These are phyloP conservation scores for Drosophila mimetica DNA, from an alignment of 2,888 invertebrate species.

Conservation along the genomic window DNA sequence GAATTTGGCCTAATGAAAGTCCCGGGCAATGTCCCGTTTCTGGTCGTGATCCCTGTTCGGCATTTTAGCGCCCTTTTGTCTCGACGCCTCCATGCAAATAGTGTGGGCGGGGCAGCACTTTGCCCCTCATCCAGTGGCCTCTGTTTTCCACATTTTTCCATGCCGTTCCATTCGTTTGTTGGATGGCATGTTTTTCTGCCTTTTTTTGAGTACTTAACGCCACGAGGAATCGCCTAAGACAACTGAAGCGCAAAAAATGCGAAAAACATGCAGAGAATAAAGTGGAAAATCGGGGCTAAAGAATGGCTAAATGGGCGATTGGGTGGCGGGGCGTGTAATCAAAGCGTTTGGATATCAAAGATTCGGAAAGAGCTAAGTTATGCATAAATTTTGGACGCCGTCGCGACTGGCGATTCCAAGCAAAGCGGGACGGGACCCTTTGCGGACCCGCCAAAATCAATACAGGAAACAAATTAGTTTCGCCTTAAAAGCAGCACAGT, in stretches of 20 bases:
- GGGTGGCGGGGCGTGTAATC: conserved; percentile 69
- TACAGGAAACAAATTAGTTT: conserved; percentile 76
- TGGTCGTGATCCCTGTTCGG: conserved; percentile 16
- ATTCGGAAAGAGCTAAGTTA: conserved; percentile 57
- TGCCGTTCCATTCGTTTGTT: conserved; percentile 8
- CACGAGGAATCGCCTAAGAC: conserved; percentile 60
- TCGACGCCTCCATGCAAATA: conserved; percentile 25
- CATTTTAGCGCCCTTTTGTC: conserved; percentile 18
- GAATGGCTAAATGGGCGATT: conserved; percentile 16
- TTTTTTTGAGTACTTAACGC: conserved; percentile 65
- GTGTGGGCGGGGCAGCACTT: conserved; percentile 2
- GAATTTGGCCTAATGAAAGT: conserved; percentile 36
- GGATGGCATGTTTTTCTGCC: neutral
- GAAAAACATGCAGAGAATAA: conserved; percentile 63
- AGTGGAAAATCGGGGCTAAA: conserved; percentile 14
- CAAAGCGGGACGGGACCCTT: neutral
- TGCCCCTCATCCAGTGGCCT: conserved; percentile 4
- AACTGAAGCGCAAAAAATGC: conserved; percentile 71
- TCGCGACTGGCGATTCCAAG: conserved; percentile 42
- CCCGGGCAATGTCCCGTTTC: conserved; percentile 28
- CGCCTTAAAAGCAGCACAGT: conserved; percentile 52
- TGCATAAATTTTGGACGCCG: conserved; percentile 73
- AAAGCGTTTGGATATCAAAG: conserved; percentile 73
- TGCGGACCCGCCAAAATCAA: conserved; percentile 53
- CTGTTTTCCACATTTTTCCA: conserved; percentile 12